These are phyloP conservation scores for Capricornis sumatraensis DNA, from an alignment of 2,113 vertebrate species.

Conservation along the genomic window DNA sequence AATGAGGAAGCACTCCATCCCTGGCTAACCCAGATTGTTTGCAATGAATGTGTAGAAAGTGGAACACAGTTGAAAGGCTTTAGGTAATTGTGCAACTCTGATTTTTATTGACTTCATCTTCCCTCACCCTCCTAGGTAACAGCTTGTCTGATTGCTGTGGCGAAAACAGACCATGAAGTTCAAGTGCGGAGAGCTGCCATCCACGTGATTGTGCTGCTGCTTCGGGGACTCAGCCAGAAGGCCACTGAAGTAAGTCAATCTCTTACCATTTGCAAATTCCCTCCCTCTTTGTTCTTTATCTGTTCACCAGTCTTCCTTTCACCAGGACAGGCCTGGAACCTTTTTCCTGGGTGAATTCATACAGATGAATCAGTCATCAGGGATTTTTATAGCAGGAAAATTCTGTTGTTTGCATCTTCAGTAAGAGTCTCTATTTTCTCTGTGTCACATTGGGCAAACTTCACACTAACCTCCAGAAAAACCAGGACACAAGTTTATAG, in stretches of 20 bases:
- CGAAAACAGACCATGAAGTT: conserved; percentile 86
- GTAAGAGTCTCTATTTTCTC: not conserved
- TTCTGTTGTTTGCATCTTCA: not conserved
- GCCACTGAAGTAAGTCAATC: conserved; percentile 86
- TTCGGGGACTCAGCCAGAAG: conserved; percentile 90
- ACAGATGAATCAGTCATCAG: not conserved
- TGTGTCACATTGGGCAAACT: not conserved
- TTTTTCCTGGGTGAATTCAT: not conserved
- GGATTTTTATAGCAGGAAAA: not conserved
- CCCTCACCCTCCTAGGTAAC: conserved; percentile 73
- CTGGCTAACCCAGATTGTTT: not conserved
- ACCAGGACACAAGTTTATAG: not conserved
- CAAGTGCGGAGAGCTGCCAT: conserved; percentile 93
- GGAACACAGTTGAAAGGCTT: not conserved
- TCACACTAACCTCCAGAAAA: not conserved
- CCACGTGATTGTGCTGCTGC: conserved; percentile 89
- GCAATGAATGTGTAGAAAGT: not conserved
- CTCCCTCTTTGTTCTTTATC: not conserved
- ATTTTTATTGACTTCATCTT: not conserved
- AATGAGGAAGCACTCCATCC: not conserved
- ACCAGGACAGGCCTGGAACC: not conserved
- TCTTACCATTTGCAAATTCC: not conserved
- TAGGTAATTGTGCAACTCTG: not conserved
- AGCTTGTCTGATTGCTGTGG: conserved; percentile 83
- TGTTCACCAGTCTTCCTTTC: not conserved